phyloP scores from a whole-genome alignment of 2,797 vertebrate species.

The Acropternis orthonyx region DNA sequence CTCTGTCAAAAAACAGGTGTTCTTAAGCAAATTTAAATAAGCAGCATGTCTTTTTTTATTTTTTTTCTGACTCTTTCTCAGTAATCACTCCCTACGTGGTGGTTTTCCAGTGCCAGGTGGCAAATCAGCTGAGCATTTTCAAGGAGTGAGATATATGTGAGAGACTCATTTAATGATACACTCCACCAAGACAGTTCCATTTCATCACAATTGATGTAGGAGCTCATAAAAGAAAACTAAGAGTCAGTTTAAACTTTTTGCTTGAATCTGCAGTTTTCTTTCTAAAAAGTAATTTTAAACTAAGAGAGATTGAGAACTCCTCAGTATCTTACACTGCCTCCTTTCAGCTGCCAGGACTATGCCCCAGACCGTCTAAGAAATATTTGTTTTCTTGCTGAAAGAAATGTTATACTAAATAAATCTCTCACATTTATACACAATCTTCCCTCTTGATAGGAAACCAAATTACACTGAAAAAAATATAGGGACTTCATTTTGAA shows the following conservation, averaged over 20 bases:
- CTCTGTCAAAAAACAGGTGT: background rate
- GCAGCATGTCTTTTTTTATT: background rate
- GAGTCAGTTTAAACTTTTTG: slow-evolving; percentile 21
- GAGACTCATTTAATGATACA: background rate
- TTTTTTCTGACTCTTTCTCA: background rate
- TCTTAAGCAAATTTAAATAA: background rate
- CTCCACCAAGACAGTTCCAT: background rate
- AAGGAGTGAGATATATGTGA: background rate
- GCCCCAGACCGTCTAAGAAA: background rate
- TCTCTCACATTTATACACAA: background rate
- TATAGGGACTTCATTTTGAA: background rate
- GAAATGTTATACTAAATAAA: slow-evolving; percentile 25
- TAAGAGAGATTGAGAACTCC: background rate
- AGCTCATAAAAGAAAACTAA: background rate
- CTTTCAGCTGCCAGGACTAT: background rate
- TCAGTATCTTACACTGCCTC: background rate
- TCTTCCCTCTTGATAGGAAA: background rate
- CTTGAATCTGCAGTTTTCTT: slow-evolving; percentile 56
- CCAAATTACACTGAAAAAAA: background rate
- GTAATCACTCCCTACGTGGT: background rate
- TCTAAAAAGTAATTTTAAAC: slow-evolving; percentile 42
- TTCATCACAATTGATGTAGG: slow-evolving; percentile 45
- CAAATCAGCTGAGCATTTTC: slow-evolving; percentile 12
- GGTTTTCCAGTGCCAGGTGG: slow-evolving; percentile 13
- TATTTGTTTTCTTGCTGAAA: slow-evolving; percentile 3